phyloP scores from a whole-genome alignment of 2,797 vertebrate species.

The Catamblyrhynchus diadema region DNA sequence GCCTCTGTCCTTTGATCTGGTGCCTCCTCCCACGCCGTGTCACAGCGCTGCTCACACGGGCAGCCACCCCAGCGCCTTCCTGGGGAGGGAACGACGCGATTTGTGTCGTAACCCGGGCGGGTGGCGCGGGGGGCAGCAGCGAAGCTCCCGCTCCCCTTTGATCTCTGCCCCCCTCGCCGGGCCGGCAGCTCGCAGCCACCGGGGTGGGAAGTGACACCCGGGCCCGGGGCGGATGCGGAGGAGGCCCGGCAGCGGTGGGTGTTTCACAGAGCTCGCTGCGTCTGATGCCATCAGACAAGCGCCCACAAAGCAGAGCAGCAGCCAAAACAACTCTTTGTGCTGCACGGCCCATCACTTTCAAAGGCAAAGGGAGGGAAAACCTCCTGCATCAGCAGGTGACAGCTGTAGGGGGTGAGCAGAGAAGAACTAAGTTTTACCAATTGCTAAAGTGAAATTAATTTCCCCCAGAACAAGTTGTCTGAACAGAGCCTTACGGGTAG shows the following conservation, averaged over 20 bases:
- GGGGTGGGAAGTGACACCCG: slow-evolving; percentile 10
- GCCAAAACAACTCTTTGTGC: background rate
- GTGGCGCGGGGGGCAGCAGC: background rate
- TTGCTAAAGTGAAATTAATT: background rate
- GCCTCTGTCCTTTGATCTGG: background rate
- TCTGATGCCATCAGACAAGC: background rate
- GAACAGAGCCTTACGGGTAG: background rate
- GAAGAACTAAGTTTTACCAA: background rate
- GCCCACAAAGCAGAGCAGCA: background rate
- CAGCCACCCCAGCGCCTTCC: background rate
- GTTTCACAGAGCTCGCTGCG: background rate
- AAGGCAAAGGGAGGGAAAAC: background rate
- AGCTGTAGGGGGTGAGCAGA: background rate
- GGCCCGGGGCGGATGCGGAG: slow-evolving; percentile 8
- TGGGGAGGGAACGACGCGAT: background rate
- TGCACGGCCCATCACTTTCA: background rate
- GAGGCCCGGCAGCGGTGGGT: background rate
- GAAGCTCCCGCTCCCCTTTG: background rate
- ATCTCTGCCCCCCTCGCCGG: background rate
- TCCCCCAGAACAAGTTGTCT: background rate
- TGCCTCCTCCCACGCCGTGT: background rate
- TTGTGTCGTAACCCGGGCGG: background rate
- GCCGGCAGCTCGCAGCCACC: background rate
- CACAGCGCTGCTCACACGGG: background rate
- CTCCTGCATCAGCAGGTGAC: background rate